Percentiles rank a stretch among this genome's conserved stretches.
These are phyloP conservation scores for Eupithecia insigniata DNA, from an alignment of 2,888 invertebrate species.

Conservation along the genomic window DNA sequence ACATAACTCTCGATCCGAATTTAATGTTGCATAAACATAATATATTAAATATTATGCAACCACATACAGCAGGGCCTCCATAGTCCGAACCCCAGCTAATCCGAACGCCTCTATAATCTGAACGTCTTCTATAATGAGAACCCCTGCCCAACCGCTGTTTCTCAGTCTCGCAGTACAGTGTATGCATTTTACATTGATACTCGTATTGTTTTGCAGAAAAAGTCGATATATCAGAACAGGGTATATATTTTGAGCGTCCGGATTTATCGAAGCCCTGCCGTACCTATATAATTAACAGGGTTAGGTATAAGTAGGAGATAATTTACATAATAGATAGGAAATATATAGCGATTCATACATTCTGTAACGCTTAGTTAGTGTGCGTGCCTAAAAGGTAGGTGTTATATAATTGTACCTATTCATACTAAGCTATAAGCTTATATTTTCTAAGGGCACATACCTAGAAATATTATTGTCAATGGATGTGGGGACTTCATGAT, in stretches of 20 bases:
- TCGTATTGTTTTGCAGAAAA: no score
- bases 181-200: no score
- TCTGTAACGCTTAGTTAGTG: conserved; percentile 51
- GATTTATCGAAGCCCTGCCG: no score
- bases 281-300: conserved; percentile 43
- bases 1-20: conserved; percentile 45
- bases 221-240: no score
- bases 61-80: no score
- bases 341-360: conserved; percentile 56
- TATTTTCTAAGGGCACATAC: conserved; percentile 33
- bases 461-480: conserved; percentile 46
- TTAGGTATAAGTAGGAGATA: conserved; percentile 44
- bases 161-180: no score
- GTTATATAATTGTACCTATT: conserved; percentile 20
- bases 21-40: conserved; percentile 38
- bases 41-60: conserved; percentile 47
- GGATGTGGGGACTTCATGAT: conserved; percentile 34
- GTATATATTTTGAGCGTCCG: no score
- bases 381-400: conserved; percentile 31
- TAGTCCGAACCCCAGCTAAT: no score
- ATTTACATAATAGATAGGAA: conserved; percentile 47
- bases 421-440: conserved; percentile 29
- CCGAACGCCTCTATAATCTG: no score
- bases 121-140: no score
- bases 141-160: no score